Base-by-base conservation (phyloP, 1,140 invertebrate species). In the Marisa cornuarietis region DNA sequence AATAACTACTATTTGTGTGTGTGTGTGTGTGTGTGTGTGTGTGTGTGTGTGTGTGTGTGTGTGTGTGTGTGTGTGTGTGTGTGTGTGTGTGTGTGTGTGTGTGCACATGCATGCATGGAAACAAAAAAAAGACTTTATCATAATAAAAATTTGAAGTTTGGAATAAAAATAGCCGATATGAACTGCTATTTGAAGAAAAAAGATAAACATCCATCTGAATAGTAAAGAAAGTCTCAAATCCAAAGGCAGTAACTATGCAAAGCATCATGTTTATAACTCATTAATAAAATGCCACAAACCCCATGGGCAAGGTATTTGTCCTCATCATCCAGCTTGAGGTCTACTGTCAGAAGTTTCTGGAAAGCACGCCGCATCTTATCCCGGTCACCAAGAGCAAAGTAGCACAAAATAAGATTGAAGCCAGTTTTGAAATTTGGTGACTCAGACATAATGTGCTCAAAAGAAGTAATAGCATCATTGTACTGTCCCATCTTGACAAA, bases 371-470 rank as follows among this genome's bases (percentile, higher is more conserved):
- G 97, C 93, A 99, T 99, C 87, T 96, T 97, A 82, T 99, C 97
- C 13, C 94, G 93, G 92, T 99, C 98, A 31, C 95, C 96, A 71
- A 99, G 92, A 22, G 97, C 96, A 91, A 97, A 97, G 85, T 98
- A 97, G 88, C 97, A 98, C 11, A 99, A 91, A 75, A 99, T 94
- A 54, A 98, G 91, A 91, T 99, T 97, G 74, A 99, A 93, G 62
- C 97, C 96, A 71, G 92, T 92, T 85, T 95, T 95, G 87, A 98
- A 97, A 87, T 96, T 96, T 2, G 97, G 94, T 85, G 96, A 95
- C 89, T 99, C 97, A 79, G 95, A 95, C 96, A 99, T 98, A 76
- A 99, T 98, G 92, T 97, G 98, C 90, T 99, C 98, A 92, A 99
- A 99, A 88, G 96, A 97, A 22, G 95, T 95, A 54, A 97, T 95